Percentiles rank a stretch among this genome's conserved stretches.
phyloP scores from a whole-genome alignment of 2,113 vertebrate species.

The Salvelinus alpinus region DNA sequence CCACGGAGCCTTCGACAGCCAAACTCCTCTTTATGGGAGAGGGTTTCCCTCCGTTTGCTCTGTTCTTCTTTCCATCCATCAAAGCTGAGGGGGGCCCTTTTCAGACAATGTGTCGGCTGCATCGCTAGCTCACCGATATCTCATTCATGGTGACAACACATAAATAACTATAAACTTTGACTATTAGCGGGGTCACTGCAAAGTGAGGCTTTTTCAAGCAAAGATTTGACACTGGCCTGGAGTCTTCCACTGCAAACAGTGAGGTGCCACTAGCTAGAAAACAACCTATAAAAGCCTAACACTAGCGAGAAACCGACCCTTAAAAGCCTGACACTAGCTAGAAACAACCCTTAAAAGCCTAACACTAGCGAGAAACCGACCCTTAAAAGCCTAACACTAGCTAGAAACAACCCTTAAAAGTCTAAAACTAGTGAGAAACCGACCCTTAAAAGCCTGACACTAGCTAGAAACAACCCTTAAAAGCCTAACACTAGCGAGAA shows the following conservation, averaged over 20 bases:
- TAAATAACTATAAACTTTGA: slow-evolving; percentile 63
- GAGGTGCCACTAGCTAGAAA: too few species aligned
- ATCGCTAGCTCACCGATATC: slow-evolving; percentile 44
- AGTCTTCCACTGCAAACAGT: neutral
- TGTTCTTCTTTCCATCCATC: slow-evolving; percentile 54
- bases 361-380: too few species aligned
- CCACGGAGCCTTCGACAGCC: slow-evolving; percentile 28
- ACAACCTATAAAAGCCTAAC: too few species aligned
- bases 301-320: too few species aligned
- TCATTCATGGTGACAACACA: slow-evolving; percentile 57
- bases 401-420: too few species aligned
- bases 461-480: too few species aligned
- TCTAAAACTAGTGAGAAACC: too few species aligned
- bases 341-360: too few species aligned
- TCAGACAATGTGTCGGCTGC: slow-evolving; percentile 50
- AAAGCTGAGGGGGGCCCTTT: slow-evolving; percentile 45
- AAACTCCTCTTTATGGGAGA: slow-evolving; percentile 18
- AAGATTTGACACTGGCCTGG: slow-evolving; percentile 35
- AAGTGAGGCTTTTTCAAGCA: slow-evolving; percentile 44
- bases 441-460: too few species aligned
- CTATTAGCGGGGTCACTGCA: slow-evolving; percentile 56
- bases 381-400: too few species aligned
- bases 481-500: too few species aligned
- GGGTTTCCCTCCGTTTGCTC: slow-evolving; percentile 34
- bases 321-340: too few species aligned